A percentile compares a stretch with the other conserved stretches of the same genome.
phyloP scores from a whole-genome alignment of 64 coral and sea anemone genomes.

The Montipora efflorescens region DNA sequence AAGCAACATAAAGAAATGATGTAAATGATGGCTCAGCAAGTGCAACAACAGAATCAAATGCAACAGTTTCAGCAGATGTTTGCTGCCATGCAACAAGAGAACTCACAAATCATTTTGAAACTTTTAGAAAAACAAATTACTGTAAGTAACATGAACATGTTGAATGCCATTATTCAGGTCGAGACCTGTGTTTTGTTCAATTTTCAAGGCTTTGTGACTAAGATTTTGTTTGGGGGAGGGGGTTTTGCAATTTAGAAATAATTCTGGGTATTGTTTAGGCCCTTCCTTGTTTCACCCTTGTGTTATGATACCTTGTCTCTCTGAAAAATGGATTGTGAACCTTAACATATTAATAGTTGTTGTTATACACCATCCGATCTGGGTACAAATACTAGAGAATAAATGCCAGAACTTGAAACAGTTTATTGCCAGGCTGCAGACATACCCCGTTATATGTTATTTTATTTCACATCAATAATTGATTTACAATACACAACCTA shows the following conservation, averaged over 20 bases:
- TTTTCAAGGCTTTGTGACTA: neutral
- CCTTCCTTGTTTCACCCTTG: neutral
- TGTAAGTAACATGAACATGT: neutral
- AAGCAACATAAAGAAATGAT: slow-evolving; percentile 24
- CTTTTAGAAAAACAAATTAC: slow-evolving; percentile 33
- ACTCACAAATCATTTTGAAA: slow-evolving; percentile 21
- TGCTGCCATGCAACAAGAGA: slow-evolving; percentile 36
- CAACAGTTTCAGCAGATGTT: slow-evolving; percentile 43
- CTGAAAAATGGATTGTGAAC: neutral
- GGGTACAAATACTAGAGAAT: neutral
- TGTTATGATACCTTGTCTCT: neutral
- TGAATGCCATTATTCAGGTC: neutral
- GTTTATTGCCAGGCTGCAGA: neutral
- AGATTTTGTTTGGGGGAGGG: neutral
- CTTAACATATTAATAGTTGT: neutral
- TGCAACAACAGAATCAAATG: slow-evolving; percentile 35
- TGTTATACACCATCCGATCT: neutral
- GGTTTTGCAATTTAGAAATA: neutral
- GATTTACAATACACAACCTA: neutral
- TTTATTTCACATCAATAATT: no score
- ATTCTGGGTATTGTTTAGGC: neutral
- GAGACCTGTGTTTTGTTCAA: neutral
- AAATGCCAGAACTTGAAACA: neutral
- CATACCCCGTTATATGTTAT: neutral
- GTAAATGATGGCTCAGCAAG: slow-evolving; percentile 10